Evolutionary conservation across 37 sponge, comb jelly and placozoan genomes (phyloP).

Genomic region (Cladorhizidae sp.): DNA sequence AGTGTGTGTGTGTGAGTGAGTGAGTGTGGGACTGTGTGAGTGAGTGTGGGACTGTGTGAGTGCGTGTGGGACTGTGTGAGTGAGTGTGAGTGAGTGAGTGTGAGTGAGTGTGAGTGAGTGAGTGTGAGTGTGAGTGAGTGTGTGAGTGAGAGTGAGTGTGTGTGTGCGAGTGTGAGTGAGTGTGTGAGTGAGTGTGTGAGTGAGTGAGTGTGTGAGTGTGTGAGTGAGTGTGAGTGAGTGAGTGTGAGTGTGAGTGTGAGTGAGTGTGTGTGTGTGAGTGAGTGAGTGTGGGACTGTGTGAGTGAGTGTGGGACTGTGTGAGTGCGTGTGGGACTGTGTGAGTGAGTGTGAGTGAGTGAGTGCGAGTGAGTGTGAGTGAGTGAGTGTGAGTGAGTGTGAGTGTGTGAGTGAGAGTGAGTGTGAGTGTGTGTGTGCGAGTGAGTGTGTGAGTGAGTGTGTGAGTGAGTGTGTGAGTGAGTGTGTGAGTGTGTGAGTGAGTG

Average conservation of each 20-base stretch:
- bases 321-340: too few species aligned
- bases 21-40: constrained; percentile 26
- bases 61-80: too few species aligned
- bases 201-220: constrained; percentile 34
- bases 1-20: constrained; percentile 46
- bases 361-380: too few species aligned
- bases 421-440: constrained; percentile 51
- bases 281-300: too few species aligned
- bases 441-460: constrained; percentile 55
- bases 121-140: constrained; percentile 22
- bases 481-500: constrained; percentile 45
- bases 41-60: not conserved
- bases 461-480: constrained; percentile 50
- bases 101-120: too few species aligned
- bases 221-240: constrained; percentile 38
- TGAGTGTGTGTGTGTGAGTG: too few species aligned
- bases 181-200: constrained; percentile 46
- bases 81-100: too few species aligned
- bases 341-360: too few species aligned
- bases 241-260: too few species aligned
- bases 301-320: too few species aligned
- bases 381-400: too few species aligned
- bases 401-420: too few species aligned
- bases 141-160: constrained; percentile 41
- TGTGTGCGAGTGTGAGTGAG: constrained; percentile 44